A percentile compares a stretch with the other conserved stretches of the same genome.
These are phyloP conservation scores for Corbicula japonica DNA, from an alignment of 2,888 invertebrate species.

Conservation along the genomic window DNA sequence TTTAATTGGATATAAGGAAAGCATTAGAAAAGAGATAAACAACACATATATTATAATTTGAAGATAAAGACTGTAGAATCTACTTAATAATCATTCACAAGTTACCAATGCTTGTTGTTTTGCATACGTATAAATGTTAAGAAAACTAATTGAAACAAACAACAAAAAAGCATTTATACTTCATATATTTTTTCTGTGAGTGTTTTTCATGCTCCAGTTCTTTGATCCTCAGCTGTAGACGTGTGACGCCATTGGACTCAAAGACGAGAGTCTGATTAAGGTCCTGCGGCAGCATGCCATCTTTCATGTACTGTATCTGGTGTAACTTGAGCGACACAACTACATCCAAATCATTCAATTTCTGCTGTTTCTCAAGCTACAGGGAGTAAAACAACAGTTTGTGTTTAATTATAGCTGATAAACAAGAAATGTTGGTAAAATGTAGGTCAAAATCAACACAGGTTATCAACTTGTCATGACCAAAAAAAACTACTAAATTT, in stretches of 20 bases:
- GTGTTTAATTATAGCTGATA: conserved; percentile 20
- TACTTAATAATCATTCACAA: background rate
- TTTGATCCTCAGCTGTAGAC: conserved; percentile 85
- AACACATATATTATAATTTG: no score
- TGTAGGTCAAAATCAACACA: no score
- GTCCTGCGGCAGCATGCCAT: conserved; percentile 83
- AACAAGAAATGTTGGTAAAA: background rate
- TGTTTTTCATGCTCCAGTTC: conserved; percentile 86
- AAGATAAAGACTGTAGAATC: no score
- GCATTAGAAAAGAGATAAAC: no score
- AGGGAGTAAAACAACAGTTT: conserved; percentile 17
- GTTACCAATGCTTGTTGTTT: background rate
- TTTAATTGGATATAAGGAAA: no score
- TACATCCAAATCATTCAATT: conserved; percentile 91
- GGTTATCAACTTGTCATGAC: background rate
- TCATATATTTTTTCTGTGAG: conserved; percentile 85
- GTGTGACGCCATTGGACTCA: conserved; percentile 81
- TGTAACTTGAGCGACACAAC: conserved; percentile 85
- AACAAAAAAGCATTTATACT: conserved; percentile 69
- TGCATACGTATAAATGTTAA: background rate
- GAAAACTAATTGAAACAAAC: background rate
- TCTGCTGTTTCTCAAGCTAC: conserved; percentile 89
- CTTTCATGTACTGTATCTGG: conserved; percentile 85
- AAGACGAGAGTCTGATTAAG: conserved; percentile 84
- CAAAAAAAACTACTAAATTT: no score